These are phyloP conservation scores for Fulmarus glacialis DNA, from an alignment of 2,113 vertebrate genomes.

Conservation along the genomic window DNA sequence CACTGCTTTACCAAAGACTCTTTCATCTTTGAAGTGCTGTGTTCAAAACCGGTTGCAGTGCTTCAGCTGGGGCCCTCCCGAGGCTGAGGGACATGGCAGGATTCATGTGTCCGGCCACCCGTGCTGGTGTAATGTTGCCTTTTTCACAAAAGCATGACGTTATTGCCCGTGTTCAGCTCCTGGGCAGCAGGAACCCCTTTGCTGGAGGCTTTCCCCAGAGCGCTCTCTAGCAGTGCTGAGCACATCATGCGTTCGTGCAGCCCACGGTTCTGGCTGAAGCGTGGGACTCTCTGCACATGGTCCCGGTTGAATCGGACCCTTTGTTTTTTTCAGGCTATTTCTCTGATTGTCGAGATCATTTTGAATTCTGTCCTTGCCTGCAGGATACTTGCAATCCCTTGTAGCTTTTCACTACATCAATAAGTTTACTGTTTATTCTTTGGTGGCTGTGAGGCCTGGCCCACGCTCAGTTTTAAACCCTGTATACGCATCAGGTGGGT, in stretches of 20 bases:
- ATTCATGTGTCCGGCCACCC: background rate
- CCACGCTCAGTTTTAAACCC: constrained; percentile 10
- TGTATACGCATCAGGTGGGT: background rate
- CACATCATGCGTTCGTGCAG: background rate
- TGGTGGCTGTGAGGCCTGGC: constrained; percentile 25
- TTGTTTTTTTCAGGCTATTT: constrained; percentile 57
- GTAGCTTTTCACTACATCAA: constrained; percentile 58
- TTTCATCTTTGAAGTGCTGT: background rate
- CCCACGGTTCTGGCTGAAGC: background rate
- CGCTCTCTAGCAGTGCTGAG: background rate
- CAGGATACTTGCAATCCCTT: constrained; percentile 58
- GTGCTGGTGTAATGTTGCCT: background rate
- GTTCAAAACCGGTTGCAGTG: background rate
- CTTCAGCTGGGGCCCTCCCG: background rate
- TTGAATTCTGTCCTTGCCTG: constrained; percentile 61
- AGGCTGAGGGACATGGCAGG: background rate
- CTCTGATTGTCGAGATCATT: constrained; percentile 52
- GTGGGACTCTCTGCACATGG: constrained; percentile 31
- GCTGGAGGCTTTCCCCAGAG: background rate
- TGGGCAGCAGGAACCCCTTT: background rate
- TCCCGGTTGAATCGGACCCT: constrained; percentile 7
- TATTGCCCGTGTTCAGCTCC: fast-evolving
- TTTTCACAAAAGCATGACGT: fast-evolving
- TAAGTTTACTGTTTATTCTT: constrained; percentile 66
- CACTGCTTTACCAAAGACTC: background rate